These are phyloP conservation scores for Pangasianodon hypophthalmus DNA, from an alignment of 2,113 vertebrate genomes.

Conservation along the genomic window DNA sequence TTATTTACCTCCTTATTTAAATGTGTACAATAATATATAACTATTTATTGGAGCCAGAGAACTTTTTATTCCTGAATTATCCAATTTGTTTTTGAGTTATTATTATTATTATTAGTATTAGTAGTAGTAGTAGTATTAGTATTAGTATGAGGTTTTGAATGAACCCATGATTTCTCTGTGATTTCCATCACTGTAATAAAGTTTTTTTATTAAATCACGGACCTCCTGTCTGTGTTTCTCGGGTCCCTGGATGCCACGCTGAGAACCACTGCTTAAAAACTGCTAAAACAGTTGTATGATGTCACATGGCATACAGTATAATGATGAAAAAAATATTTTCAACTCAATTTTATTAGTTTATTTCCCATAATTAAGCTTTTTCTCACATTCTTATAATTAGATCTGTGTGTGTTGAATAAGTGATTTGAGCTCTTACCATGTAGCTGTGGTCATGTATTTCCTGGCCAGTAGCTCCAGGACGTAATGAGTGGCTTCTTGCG, in stretches of 20 bases:
- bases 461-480: constrained; percentile 90
- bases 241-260: neutral
- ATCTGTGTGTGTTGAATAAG: neutral
- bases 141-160: neutral
- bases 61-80: neutral
- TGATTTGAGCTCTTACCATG: constrained; percentile 78
- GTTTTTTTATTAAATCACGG: neutral
- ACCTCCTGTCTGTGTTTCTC: neutral
- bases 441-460: constrained; percentile 88
- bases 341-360: neutral
- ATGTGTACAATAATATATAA: neutral
- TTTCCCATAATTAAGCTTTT: neutral
- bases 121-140: no score
- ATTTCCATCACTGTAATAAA: neutral
- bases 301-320: neutral
- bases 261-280: neutral
- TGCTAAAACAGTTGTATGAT: neutral
- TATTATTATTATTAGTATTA: no score
- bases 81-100: neutral
- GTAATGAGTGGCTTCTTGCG: constrained; percentile 83
- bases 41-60: neutral
- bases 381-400: neutral
- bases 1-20: neutral
- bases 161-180: neutral
- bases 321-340: neutral